Percentiles rank a stretch among this genome's conserved stretches.
Evolutionary conservation across 2,888 invertebrate species (phyloP).

Genomic region (Diabrotica balteata): DNA sequence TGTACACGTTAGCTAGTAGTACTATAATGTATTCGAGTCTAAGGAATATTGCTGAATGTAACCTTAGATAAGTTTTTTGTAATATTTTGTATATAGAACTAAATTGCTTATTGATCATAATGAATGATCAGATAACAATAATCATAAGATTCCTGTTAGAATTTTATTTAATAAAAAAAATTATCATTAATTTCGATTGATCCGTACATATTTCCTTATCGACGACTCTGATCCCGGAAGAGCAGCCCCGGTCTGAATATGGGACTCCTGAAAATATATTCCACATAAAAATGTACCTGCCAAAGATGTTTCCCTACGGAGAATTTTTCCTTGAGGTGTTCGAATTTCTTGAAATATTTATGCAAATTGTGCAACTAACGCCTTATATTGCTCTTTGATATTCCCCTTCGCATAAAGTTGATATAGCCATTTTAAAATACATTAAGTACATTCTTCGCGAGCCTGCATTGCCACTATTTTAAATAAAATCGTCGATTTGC

Average conservation of each 20-base stretch:
- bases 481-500: not conserved
- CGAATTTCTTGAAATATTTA: slow-evolving; percentile 31
- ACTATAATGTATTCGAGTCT: no score
- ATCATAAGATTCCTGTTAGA: no score
- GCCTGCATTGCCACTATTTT: not conserved
- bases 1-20: no score
- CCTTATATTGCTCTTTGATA: slow-evolving; percentile 25
- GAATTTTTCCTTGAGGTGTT: slow-evolving; percentile 29
- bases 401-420: slow-evolving; percentile 14
- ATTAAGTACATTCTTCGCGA: slow-evolving; percentile 4
- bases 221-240: no score
- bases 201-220: not conserved
- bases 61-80: no score
- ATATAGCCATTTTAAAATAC: slow-evolving; percentile 14
- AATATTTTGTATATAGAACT: no score
- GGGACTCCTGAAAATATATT: slow-evolving; percentile 16
- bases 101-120: no score
- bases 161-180: no score
- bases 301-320: slow-evolving; percentile 31
- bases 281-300: slow-evolving; percentile 32
- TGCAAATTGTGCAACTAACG: slow-evolving; percentile 31
- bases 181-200: not conserved
- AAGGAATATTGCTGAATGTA: no score
- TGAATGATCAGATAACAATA: no score
- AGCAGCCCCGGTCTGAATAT: no score